These are phyloP conservation scores for Hypotaenidia philippensis DNA, from an alignment of 2,797 vertebrate genomes.

Conservation along the genomic window DNA sequence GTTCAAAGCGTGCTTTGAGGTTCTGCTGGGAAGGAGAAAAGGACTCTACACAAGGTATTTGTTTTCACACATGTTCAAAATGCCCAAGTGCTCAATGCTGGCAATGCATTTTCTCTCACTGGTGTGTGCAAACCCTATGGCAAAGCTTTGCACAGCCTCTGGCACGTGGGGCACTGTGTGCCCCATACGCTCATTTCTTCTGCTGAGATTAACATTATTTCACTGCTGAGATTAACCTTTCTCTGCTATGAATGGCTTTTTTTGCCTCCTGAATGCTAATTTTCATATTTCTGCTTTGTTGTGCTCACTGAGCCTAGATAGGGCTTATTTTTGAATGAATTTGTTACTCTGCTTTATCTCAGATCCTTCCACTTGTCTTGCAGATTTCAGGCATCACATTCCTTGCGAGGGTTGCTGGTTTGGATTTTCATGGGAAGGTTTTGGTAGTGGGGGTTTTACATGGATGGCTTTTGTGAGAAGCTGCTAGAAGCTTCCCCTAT, in stretches of 20 bases:
- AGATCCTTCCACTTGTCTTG: neutral
- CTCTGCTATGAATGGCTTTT: neutral
- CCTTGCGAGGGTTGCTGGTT: neutral
- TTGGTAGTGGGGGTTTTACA: no score
- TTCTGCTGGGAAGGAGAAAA: neutral
- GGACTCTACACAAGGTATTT: neutral
- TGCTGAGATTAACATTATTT: neutral
- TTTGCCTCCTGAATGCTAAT: neutral
- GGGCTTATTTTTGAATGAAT: neutral
- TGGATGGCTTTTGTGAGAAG: no score
- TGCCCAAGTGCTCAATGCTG: neutral
- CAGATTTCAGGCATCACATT: neutral
- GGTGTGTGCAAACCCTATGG: neutral
- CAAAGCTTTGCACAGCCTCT: neutral
- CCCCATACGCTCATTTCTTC: neutral
- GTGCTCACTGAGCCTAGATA: neutral
- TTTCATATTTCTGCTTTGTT: neutral
- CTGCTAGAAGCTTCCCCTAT: no score
- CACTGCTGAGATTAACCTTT: neutral
- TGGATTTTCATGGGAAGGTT: no score
- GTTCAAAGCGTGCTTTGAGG: neutral
- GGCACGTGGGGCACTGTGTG: accelerated
- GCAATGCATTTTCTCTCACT: neutral
- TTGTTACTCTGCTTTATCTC: neutral
- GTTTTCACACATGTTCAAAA: neutral